phyloP scores from a whole-genome alignment of 2,888 invertebrate genomes.

The Cosmia pyralina region DNA sequence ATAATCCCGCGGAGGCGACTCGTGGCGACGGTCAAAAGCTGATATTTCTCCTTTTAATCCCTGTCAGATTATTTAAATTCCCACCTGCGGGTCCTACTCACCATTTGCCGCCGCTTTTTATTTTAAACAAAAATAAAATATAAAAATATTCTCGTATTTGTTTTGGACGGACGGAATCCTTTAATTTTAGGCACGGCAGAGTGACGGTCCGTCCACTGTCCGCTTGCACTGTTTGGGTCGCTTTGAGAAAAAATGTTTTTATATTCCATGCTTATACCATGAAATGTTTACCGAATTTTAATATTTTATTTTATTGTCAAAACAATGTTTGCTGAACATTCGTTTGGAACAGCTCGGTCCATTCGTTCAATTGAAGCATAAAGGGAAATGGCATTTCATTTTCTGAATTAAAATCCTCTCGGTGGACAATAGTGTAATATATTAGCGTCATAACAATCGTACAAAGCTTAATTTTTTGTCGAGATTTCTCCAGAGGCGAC shows the following conservation, averaged over 20 bases:
- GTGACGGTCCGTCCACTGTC: constrained; percentile 80
- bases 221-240: constrained; percentile 80
- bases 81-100: constrained; percentile 86
- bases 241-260: constrained; percentile 83
- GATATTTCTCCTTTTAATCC: constrained; percentile 90
- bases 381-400: constrained; percentile 49
- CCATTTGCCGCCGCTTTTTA: constrained; percentile 81
- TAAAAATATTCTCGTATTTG: constrained; percentile 89
- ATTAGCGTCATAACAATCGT: constrained; percentile 72
- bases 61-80: constrained; percentile 91
- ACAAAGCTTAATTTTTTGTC: constrained; percentile 72
- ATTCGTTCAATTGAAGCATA: constrained; percentile 25
- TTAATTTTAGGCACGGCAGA: constrained; percentile 88
- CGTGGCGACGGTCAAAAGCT: constrained; percentile 88
- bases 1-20: constrained; percentile 78
- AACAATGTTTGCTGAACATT: constrained; percentile 54
- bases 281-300: constrained; percentile 70
- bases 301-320: constrained; percentile 67
- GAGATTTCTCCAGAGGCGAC: constrained; percentile 70
- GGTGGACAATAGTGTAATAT: constrained; percentile 68
- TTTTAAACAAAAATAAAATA: constrained; percentile 89
- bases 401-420: constrained; percentile 45
- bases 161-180: constrained; percentile 89
- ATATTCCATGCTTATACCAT: constrained; percentile 78
- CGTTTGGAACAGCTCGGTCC: constrained; percentile 43